Percentiles rank a stretch among this genome's conserved stretches.
These are phyloP conservation scores for Cryptotis parvus DNA, from an alignment of 2,113 vertebrate species.

Conservation along the genomic window DNA sequence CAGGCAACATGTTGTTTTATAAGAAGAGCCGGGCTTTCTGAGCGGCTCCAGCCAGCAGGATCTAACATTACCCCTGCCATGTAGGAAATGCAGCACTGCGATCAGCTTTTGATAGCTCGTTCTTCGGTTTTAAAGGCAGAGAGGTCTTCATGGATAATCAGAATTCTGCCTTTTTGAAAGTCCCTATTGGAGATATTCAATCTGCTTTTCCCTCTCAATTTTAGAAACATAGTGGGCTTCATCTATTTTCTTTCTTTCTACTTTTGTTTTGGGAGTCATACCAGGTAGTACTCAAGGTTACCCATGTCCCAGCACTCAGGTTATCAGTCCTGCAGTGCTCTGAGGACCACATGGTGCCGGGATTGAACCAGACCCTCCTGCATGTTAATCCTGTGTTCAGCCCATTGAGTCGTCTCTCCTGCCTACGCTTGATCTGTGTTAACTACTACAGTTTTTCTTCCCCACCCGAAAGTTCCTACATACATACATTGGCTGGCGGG, in stretches of 20 bases:
- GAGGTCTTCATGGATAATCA: neutral
- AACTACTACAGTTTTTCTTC: neutral
- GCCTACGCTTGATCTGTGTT: neutral
- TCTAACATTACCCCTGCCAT: conserved; percentile 1
- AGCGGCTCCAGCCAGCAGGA: conserved; percentile 36
- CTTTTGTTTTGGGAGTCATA: too few relatives aligned
- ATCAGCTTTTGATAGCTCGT: neutral
- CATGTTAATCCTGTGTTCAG: too few relatives aligned
- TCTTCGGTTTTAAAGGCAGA: neutral
- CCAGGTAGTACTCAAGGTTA: too few relatives aligned
- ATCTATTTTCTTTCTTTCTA: neutral
- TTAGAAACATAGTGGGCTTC: neutral
- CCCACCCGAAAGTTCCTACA: neutral
- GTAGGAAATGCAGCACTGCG: neutral
- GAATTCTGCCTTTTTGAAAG: conserved; percentile 27
- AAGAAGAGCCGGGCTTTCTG: conserved; percentile 33
- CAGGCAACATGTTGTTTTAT: conserved; percentile 49
- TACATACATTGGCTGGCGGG: too few relatives aligned
- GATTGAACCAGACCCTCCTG: too few relatives aligned
- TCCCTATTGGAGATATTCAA: neutral
- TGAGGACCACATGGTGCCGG: too few relatives aligned
- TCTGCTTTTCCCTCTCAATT: neutral
- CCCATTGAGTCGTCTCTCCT: too few relatives aligned
- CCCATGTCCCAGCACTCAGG: too few relatives aligned
- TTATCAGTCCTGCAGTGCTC: too few relatives aligned